These are phyloP conservation scores for Tor tambroides DNA, from an alignment of 2,113 vertebrate species.

Conservation along the genomic window DNA sequence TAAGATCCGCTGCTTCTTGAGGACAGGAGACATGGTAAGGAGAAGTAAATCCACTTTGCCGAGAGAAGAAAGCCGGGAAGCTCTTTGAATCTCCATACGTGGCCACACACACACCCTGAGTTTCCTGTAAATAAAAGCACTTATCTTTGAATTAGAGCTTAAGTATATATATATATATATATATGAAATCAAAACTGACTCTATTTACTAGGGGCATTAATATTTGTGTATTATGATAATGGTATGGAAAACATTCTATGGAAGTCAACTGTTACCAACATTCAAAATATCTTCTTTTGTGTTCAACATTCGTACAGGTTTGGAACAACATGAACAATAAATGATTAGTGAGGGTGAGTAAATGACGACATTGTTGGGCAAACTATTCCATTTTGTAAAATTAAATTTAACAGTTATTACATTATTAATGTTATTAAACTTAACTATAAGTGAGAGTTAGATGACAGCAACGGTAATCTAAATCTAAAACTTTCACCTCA, in stretches of 20 bases:
- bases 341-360: too few species aligned
- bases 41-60: conserved; percentile 82
- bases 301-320: too few species aligned
- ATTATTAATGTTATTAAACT: neutral
- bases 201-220: neutral
- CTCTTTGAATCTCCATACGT: conserved; percentile 81
- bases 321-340: too few species aligned
- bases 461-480: too few species aligned
- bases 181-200: neutral
- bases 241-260: too few species aligned
- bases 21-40: conserved; percentile 77
- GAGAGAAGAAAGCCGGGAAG: conserved; percentile 89
- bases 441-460: too few species aligned
- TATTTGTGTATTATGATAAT: neutral
- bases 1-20: conserved; percentile 83
- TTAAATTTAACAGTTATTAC: neutral
- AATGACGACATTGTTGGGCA: too few species aligned
- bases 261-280: too few species aligned
- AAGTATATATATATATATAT: too few species aligned
- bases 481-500: too few species aligned
- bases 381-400: too few species aligned
- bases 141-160: neutral
- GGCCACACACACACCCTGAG: conserved; percentile 88
- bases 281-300: too few species aligned
- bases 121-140: conserved; percentile 77